Evolutionary conservation across 2,888 invertebrate genomes (phyloP).

Genomic region (Sarcophaga rosellei): DNA sequence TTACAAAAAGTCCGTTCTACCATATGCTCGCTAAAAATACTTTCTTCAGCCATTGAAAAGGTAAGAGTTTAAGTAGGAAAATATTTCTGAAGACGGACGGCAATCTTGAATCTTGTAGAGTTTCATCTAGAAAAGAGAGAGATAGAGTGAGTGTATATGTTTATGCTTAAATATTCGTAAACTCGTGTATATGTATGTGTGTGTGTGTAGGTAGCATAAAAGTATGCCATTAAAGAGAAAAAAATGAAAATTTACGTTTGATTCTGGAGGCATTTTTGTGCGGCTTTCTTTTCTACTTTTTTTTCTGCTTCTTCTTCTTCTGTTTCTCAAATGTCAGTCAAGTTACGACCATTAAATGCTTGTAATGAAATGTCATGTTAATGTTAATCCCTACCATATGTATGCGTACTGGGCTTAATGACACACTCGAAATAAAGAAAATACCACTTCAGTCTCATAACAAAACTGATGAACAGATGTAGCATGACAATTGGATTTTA

Average conservation of each 20-base stretch:
- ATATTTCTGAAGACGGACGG: not conserved
- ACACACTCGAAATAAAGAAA: no score
- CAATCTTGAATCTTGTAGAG: no score
- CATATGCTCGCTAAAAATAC: no score
- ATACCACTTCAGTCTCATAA: no score
- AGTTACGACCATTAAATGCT: constrained; percentile 12
- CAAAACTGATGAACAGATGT: no score
- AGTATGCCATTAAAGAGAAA: not conserved
- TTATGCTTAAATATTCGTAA: no score
- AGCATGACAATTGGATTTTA: no score
- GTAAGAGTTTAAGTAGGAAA: not conserved
- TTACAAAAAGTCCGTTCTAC: not conserved
- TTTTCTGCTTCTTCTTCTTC: not conserved
- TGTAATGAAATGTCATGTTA: constrained; percentile 25
- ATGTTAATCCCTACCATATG: not conserved
- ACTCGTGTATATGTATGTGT: not conserved
- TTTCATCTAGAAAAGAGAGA: not conserved
- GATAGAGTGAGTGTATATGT: not conserved
- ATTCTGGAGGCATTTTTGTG: not conserved
- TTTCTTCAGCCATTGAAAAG: not conserved
- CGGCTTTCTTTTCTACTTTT: not conserved
- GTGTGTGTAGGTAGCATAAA: not conserved
- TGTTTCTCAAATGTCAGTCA: constrained; percentile 14
- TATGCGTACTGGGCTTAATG: no score
- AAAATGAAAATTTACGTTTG: constrained; percentile 23